Evolutionary conservation across 2,888 invertebrate genomes (phyloP).

Genomic region (Ornithoptera alexandrae): DNA sequence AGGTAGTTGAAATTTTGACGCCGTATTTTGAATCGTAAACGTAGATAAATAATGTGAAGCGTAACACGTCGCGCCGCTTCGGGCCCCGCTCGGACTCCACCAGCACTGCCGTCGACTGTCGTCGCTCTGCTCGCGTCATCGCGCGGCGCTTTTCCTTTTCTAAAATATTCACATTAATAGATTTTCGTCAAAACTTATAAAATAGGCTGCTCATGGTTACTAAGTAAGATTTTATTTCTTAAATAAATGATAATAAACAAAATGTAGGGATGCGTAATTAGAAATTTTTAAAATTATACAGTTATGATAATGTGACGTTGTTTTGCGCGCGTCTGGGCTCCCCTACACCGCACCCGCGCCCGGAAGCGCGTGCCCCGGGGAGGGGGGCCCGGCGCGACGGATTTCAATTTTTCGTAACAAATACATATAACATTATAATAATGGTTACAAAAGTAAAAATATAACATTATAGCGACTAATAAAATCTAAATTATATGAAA

Average conservation of each 20-base stretch:
- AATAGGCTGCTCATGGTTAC: conserved; percentile 79
- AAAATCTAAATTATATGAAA: conserved; percentile 80
- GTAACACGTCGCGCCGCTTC: conserved; percentile 70
- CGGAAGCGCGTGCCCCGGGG: conserved; percentile 28
- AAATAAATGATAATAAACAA: conserved; percentile 80
- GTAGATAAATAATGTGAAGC: conserved; percentile 71
- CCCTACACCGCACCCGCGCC: conserved; percentile 37
- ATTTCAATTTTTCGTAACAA: conserved; percentile 75
- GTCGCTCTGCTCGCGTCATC: conserved; percentile 33
- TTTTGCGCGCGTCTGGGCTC: conserved; percentile 60
- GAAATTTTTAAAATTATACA: conserved; percentile 80
- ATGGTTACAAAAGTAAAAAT: conserved; percentile 79
- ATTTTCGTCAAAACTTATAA: conserved; percentile 75
- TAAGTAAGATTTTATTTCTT: conserved; percentile 79
- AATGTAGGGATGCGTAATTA: conserved; percentile 80
- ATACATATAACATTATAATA: conserved; percentile 80
- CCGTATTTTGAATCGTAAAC: conserved; percentile 76
- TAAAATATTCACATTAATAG: conserved; percentile 74
- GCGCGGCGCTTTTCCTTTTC: conserved; percentile 74
- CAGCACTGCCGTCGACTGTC: conserved; percentile 47
- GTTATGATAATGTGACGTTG: conserved; percentile 76
- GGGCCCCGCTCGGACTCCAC: conserved; percentile 40
- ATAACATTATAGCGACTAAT: conserved; percentile 80
- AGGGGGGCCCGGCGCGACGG: conserved; percentile 30
- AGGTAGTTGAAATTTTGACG: conserved; percentile 79